phyloP scores from a whole-genome alignment of 2,888 invertebrate species.

The Drosophila subquinaria region DNA sequence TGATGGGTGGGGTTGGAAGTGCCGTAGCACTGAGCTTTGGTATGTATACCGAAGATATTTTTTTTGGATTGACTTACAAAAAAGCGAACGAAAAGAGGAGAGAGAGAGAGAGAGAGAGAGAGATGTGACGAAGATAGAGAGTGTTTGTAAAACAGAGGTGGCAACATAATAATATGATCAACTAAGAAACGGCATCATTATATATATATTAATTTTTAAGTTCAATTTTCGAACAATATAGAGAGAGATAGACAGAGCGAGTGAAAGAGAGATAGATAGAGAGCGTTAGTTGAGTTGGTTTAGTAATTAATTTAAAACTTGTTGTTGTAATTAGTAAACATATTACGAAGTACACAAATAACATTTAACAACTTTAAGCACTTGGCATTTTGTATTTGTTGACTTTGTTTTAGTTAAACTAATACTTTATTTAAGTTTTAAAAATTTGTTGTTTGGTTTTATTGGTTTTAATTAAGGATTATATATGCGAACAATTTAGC shows the following conservation, averaged over 20 bases:
- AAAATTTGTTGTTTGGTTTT: conserved; percentile 55
- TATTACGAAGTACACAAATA: conserved; percentile 82
- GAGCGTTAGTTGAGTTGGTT: conserved; percentile 67
- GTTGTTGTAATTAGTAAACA: conserved; percentile 78
- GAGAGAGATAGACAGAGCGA: conserved; percentile 47
- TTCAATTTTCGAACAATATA: conserved; percentile 68
- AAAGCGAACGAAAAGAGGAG: conserved; percentile 67
- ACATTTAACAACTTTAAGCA: conserved; percentile 81
- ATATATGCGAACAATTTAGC: conserved; percentile 82
- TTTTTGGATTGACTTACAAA: conserved; percentile 33
- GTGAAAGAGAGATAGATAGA: conserved; percentile 34
- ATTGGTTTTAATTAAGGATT: conserved; percentile 71
- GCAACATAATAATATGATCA: conserved; percentile 79
- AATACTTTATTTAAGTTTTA: conserved; percentile 75
- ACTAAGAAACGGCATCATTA: conserved; percentile 77
- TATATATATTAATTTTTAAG: conserved; percentile 54
- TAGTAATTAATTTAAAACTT: conserved; percentile 74
- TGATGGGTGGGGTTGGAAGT: conserved; percentile 16
- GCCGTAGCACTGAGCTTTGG: conserved; percentile 47
- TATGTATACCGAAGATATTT: conserved; percentile 33
- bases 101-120: conserved; percentile 30
- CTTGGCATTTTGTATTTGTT: conserved; percentile 63
- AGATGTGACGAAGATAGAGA: conserved; percentile 39
- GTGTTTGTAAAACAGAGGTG: conserved; percentile 44
- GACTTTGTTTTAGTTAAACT: conserved; percentile 73